These are phyloP conservation scores for Neolamprologus hecqui DNA, from an alignment of 2,113 vertebrate genomes.

Conservation along the genomic window DNA sequence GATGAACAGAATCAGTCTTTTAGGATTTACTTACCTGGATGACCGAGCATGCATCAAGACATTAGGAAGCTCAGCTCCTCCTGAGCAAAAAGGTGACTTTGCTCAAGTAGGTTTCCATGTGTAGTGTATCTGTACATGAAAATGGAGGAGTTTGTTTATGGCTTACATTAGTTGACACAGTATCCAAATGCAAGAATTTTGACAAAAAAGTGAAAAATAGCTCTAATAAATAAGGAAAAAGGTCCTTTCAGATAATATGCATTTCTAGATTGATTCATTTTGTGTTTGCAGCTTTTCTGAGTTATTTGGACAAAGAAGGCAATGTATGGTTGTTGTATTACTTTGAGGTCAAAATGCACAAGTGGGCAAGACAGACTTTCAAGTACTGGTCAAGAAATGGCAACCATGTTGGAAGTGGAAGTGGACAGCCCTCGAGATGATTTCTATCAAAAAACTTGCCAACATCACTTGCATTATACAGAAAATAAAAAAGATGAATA, in stretches of 20 bases:
- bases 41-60: not conserved
- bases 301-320: rapidly evolving
- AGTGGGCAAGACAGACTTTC: not conserved
- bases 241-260: rapidly evolving
- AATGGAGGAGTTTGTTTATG: rapidly evolving
- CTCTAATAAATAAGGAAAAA: not conserved
- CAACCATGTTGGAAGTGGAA: rapidly evolving
- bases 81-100: not conserved
- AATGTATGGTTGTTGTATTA: not conserved
- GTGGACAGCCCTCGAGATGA: not conserved
- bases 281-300: not conserved
- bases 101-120: rapidly evolving
- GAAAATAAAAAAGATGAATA: not conserved
- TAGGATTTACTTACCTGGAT: not conserved
- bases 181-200: not conserved
- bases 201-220: not conserved
- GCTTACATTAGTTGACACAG: not conserved
- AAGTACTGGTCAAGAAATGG: not conserved
- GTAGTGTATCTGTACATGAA: not conserved
- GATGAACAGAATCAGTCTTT: not conserved
- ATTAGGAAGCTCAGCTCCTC: not conserved
- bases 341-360: not conserved
- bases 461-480: not conserved
- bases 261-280: not conserved
- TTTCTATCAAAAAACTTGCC: not conserved